Conservation (phyloP, 2,888 invertebrate genomes). For the Stegophylla sp. region DNA sequence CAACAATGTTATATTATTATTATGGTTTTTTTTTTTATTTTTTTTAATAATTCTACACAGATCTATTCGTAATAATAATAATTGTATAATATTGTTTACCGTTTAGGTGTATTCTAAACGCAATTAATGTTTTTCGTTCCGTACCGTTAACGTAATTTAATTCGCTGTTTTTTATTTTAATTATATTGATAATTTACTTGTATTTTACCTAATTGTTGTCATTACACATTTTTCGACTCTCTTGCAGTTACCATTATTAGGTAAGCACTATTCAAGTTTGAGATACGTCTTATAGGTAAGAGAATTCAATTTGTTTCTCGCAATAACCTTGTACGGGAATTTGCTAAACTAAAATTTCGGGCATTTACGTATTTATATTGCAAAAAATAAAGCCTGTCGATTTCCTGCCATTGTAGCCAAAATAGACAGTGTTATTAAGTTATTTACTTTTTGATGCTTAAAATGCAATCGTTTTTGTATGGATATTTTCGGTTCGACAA, state of each 20-base stretch:
- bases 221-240: slow-evolving; percentile 9
- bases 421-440: too few species aligned
- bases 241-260: slow-evolving; percentile 1
- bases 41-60: slow-evolving; percentile 9
- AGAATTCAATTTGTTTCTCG: background rate
- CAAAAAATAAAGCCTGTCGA: too few species aligned
- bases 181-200: background rate
- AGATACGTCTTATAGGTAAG: slow-evolving; percentile 31
- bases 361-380: too few species aligned
- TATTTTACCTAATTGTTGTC: too few species aligned
- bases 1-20: slow-evolving; percentile 17
- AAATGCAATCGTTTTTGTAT: background rate
- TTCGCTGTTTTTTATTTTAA: background rate
- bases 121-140: slow-evolving; percentile 19
- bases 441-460: too few species aligned
- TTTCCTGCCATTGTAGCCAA: too few species aligned
- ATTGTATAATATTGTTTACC: background rate
- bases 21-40: background rate
- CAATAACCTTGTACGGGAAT: slow-evolving; percentile 31
- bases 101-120: slow-evolving; percentile 6
- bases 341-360: too few species aligned
- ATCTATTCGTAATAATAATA: background rate
- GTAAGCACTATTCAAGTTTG: background rate
- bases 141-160: background rate
- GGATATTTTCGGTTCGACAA: too few species aligned